These are phyloP conservation scores for Caenorhabditis latens DNA, from an alignment of 1,140 invertebrate genomes.

Conservation along the genomic window DNA sequence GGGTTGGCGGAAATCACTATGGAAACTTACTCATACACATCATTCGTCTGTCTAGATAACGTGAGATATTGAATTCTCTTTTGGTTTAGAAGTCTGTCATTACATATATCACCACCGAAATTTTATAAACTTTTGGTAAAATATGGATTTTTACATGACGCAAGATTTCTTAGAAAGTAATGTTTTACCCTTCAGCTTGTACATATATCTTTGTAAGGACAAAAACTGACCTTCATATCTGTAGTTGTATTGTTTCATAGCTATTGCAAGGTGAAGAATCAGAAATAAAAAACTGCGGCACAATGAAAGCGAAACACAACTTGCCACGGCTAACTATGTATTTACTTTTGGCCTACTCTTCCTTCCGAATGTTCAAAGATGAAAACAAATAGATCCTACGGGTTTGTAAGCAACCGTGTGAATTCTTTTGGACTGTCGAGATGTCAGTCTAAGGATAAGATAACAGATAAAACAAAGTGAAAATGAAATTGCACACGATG, in stretches of 20 bases:
- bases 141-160: too few species aligned
- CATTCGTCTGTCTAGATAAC: background rate
- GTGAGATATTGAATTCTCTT: background rate
- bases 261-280: background rate
- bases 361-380: conserved; percentile 45
- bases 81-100: background rate
- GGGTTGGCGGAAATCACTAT: background rate
- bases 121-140: too few species aligned
- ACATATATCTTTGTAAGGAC: background rate
- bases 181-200: background rate
- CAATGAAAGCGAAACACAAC: conserved; percentile 47
- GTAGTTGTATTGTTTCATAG: conserved; percentile 50
- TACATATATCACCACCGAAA: background rate
- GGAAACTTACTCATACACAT: background rate
- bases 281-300: conserved; percentile 22
- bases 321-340: conserved; percentile 41
- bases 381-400: conserved; percentile 47
- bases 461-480: background rate
- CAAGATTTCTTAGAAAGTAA: background rate
- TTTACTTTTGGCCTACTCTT: conserved; percentile 36
- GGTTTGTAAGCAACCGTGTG: conserved; percentile 52
- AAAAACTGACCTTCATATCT: conserved; percentile 38
- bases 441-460: background rate
- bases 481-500: background rate
- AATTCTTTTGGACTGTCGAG: conserved; percentile 26